Conservation (phyloP, 1,140 invertebrate genomes). For the Drosophila nigromelanica region DNA sequence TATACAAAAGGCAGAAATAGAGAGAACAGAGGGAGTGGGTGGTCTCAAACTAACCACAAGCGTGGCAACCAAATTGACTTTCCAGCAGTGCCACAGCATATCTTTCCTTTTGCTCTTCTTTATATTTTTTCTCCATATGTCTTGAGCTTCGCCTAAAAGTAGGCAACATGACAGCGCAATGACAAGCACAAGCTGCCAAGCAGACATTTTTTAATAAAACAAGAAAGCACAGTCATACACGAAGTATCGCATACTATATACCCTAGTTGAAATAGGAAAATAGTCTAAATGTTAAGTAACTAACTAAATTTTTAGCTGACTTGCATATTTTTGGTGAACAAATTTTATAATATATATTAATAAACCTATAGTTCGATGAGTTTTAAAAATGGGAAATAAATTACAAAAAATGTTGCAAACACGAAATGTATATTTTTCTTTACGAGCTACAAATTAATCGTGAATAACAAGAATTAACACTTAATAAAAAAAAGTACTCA, state of each 20-base stretch:
- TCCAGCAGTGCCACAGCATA: conserved; percentile 23
- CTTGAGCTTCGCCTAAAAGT: conserved; percentile 59
- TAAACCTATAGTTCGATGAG: too few relatives aligned
- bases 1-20: conserved; percentile 23
- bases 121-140: conserved; percentile 34
- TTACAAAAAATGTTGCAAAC: too few relatives aligned
- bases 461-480: too few relatives aligned
- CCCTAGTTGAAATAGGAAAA: not conserved
- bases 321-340: too few relatives aligned
- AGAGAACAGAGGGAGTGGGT: conserved; percentile 20
- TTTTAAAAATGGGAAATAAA: not conserved
- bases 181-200: conserved; percentile 72
- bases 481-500: too few relatives aligned
- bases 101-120: not conserved
- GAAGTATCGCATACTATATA: conserved; percentile 1
- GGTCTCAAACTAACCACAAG: conserved; percentile 51
- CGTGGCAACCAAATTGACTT: conserved; percentile 47
- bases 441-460: too few relatives aligned
- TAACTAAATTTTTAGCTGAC: too few relatives aligned
- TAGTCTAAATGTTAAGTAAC: too few relatives aligned
- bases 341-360: too few relatives aligned
- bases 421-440: too few relatives aligned
- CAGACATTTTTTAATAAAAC: conserved; percentile 76
- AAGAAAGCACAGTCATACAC: conserved; percentile 14
- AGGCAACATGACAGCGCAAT: conserved; percentile 65